phyloP scores from a whole-genome alignment of 2,888 invertebrate species.

The Tipula confusa region DNA sequence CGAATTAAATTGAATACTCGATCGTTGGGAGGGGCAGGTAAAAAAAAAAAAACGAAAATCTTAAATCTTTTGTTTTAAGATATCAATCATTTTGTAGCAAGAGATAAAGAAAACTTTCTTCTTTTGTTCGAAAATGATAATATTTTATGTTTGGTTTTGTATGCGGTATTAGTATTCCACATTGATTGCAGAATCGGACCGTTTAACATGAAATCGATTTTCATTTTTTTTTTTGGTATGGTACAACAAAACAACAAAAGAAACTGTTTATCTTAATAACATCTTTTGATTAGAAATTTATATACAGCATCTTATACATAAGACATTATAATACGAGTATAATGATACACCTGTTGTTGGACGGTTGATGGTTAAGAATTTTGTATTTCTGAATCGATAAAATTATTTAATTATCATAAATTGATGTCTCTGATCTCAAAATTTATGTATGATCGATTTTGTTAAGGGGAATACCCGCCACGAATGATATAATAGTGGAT shows the following conservation, averaged over 20 bases:
- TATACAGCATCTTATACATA: not conserved
- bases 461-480: not conserved
- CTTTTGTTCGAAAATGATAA: not conserved
- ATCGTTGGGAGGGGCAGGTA: not conserved
- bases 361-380: not conserved
- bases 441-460: not conserved
- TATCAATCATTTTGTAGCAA: not conserved
- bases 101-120: not conserved
- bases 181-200: not conserved
- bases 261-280: slow-evolving; percentile 3
- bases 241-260: not conserved
- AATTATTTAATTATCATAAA: slow-evolving; percentile 14
- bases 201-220: slow-evolving; percentile 5
- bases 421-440: not conserved
- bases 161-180: not conserved
- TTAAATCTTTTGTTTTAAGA: not conserved
- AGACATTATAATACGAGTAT: not conserved
- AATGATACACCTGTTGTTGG: slow-evolving; percentile 4
- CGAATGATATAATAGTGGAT: not conserved
- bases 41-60: too few species aligned
- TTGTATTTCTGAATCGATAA: not conserved
- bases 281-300: slow-evolving; percentile 5
- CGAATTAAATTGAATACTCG: not conserved
- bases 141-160: not conserved
- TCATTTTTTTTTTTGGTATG: not conserved